A percentile compares a stretch with the other conserved stretches of the same genome.
Evolutionary conservation across 1,140 invertebrate species (phyloP).

Genomic region (Brachionus paranguensis): DNA sequence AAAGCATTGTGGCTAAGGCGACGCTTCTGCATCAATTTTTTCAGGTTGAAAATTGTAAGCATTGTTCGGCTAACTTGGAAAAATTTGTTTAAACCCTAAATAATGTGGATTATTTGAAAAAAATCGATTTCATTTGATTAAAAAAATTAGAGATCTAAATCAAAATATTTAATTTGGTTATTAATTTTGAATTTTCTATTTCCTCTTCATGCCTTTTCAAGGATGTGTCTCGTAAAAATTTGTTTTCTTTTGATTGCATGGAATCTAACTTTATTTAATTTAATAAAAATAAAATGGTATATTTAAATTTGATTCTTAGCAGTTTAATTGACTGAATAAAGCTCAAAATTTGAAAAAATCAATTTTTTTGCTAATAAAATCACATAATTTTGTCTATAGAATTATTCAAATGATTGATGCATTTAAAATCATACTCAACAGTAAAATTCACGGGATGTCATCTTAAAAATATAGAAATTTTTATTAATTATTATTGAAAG

Average conservation of each 20-base stretch:
- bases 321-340: background rate
- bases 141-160: background rate
- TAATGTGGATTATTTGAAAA: background rate
- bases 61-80: background rate
- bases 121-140: conserved; percentile 15
- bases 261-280: background rate
- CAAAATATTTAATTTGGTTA: background rate
- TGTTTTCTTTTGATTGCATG: background rate
- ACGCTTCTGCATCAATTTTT: background rate
- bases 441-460: too few species aligned
- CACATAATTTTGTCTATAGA: background rate
- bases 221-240: background rate
- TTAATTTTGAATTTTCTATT: background rate
- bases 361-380: background rate
- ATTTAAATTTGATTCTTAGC: background rate
- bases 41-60: conserved; percentile 1
- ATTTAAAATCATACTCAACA: background rate
- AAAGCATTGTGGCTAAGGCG: background rate
- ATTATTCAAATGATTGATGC: background rate
- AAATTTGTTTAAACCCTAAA: too few species aligned
- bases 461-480: too few species aligned
- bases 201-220: background rate
- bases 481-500: too few species aligned
- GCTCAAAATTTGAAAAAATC: background rate
- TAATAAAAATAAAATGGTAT: background rate